Evolutionary conservation across 2,113 vertebrate genomes (phyloP).

Genomic region (Girardinichthys multiradiatus): DNA sequence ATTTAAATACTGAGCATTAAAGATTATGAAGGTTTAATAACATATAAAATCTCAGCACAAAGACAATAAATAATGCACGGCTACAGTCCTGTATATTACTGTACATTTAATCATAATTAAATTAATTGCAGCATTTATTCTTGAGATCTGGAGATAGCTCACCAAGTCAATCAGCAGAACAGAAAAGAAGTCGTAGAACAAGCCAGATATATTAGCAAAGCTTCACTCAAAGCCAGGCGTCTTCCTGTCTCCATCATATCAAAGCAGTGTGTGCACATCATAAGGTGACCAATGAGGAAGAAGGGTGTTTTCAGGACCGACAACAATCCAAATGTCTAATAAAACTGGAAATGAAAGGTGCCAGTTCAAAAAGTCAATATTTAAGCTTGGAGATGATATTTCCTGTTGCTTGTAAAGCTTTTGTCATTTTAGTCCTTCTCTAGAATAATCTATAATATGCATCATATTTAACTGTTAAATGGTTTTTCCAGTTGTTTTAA

Average conservation of each 20-base stretch:
- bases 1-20: conserved; percentile 50
- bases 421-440: background rate
- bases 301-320: conserved; percentile 30
- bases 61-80: conserved; percentile 15
- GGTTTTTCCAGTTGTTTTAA: background rate
- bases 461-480: background rate
- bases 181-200: conserved; percentile 56
- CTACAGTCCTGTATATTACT: no score
- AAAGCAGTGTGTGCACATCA: conserved; percentile 63
- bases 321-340: conserved; percentile 35
- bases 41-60: conserved; percentile 28
- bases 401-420: background rate
- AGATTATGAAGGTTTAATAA: conserved; percentile 50
- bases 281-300: conserved; percentile 28
- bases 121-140: no score
- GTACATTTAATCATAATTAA: no score
- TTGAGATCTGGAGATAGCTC: background rate
- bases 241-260: conserved; percentile 47
- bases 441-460: background rate
- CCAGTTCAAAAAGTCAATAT: conserved; percentile 45
- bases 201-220: conserved; percentile 40
- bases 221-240: conserved; percentile 20
- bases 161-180: conserved; percentile 21
- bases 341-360: conserved; percentile 55
- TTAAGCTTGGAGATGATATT: conserved; percentile 3